phyloP scores from a whole-genome alignment of 2,113 vertebrate species.

The Onychostruthus taczanowskii region DNA sequence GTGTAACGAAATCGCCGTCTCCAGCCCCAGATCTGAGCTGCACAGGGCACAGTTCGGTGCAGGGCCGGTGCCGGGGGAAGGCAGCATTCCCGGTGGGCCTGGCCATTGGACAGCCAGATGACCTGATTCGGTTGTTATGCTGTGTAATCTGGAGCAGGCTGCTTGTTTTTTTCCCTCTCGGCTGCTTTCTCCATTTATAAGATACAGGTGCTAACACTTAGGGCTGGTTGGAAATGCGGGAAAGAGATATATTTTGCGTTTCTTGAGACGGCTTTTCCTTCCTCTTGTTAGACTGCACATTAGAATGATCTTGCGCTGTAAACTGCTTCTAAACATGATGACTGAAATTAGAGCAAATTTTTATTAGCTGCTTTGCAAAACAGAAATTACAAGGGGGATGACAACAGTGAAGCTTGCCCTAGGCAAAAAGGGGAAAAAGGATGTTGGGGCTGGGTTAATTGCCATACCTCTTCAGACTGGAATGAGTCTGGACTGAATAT shows the following conservation, averaged over 20 bases:
- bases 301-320: neutral
- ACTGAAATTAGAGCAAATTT: neutral
- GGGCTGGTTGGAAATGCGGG: neutral
- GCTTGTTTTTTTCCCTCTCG: neutral
- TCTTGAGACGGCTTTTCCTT: neutral
- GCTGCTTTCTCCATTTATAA: neutral
- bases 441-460: conserved; percentile 19
- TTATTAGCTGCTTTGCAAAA: conserved; percentile 21
- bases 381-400: neutral
- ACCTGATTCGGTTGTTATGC: conserved; percentile 38
- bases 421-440: conserved; percentile 22
- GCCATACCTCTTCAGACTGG: conserved; percentile 12
- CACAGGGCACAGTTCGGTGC: neutral
- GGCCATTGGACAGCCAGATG: neutral
- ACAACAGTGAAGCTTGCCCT: conserved; percentile 4
- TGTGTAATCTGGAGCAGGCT: conserved; percentile 37
- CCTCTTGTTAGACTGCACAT: neutral
- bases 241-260: neutral
- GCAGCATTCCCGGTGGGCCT: neutral
- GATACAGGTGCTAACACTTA: neutral
- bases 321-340: neutral
- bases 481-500: conserved; percentile 36
- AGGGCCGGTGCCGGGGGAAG: neutral
- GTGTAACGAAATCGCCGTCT: neutral
- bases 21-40: neutral